A percentile compares a stretch with the other conserved stretches of the same genome.
These are phyloP conservation scores for Invenusta paracnida DNA, from an alignment of 2,888 invertebrate species.

Conservation along the genomic window DNA sequence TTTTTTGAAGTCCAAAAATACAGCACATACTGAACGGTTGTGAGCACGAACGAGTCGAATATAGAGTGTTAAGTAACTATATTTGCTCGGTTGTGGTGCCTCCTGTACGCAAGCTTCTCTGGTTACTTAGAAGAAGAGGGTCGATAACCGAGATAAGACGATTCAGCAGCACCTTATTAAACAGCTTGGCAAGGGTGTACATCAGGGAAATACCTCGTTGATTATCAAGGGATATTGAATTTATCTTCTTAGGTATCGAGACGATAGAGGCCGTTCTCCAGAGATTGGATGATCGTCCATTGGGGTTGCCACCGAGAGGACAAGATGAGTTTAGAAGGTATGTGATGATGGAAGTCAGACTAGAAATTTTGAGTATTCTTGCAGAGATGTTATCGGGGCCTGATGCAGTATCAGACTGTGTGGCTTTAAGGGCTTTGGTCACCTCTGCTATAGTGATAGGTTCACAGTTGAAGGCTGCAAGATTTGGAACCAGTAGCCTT, in stretches of 20 bases:
- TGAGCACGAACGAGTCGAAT: background rate
- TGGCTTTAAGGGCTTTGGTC: background rate
- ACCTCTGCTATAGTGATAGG: background rate
- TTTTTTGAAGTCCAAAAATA: slow-evolving; percentile 1
- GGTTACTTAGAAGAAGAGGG: background rate
- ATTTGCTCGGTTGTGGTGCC: slow-evolving; percentile 2
- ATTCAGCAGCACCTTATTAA: background rate
- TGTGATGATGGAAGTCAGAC: background rate
- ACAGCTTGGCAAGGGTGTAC: background rate
- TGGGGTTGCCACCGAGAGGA: background rate
- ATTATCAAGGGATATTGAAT: background rate
- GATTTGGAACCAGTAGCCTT: background rate
- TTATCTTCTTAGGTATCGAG: background rate
- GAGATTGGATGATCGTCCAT: background rate
- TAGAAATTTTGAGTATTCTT: slow-evolving; percentile 3
- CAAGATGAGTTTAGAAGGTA: background rate
- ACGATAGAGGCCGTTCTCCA: slow-evolving; percentile 11
- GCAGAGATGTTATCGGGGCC: background rate
- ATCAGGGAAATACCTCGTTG: background rate
- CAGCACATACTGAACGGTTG: background rate
- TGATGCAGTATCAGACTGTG: background rate
- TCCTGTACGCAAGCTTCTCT: background rate
- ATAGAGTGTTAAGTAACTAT: background rate
- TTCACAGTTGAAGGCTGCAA: background rate
- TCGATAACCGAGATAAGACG: background rate